phyloP scores from a whole-genome alignment of 1,140 invertebrate genomes.

The Andrena cerasifolii region DNA sequence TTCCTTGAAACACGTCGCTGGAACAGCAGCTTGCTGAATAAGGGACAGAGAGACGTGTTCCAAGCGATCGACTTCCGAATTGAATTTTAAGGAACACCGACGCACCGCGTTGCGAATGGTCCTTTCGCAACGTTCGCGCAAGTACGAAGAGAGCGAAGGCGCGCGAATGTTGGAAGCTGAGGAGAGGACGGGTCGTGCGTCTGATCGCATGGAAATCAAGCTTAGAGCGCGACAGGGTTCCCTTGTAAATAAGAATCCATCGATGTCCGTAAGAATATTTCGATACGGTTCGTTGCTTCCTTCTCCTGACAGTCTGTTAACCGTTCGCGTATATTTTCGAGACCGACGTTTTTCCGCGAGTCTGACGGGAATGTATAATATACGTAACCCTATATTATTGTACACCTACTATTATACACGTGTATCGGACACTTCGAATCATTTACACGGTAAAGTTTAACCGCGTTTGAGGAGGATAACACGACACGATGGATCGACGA shows the following conservation, averaged over 20 bases:
- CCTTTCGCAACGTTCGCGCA: too few relatives aligned
- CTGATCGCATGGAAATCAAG: background rate
- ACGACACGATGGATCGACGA: too few relatives aligned
- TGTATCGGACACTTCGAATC: conserved; percentile 29
- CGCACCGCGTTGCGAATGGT: too few relatives aligned
- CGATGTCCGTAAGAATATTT: background rate
- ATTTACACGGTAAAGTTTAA: background rate
- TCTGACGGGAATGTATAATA: conserved; percentile 46
- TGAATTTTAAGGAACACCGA: too few relatives aligned
- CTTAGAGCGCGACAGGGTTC: conserved; percentile 15
- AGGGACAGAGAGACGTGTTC: too few relatives aligned
- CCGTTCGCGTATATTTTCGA: conserved; percentile 60
- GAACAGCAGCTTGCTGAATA: background rate
- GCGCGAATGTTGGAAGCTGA: conserved; percentile 8
- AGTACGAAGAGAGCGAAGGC: too few relatives aligned
- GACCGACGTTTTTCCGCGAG: conserved; percentile 51
- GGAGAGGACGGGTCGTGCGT: background rate
- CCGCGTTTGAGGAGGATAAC: conserved; percentile 11
- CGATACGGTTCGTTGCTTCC: conserved; percentile 9
- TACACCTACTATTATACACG: conserved; percentile 31
- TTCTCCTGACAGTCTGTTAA: conserved; percentile 42
- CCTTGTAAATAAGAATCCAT: conserved; percentile 61
- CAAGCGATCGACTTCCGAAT: too few relatives aligned
- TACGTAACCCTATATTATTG: conserved; percentile 36
- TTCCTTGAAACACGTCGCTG: background rate